Base-by-base conservation (phyloP, 2,113 vertebrate genomes). In the Setophaga coronata region DNA sequence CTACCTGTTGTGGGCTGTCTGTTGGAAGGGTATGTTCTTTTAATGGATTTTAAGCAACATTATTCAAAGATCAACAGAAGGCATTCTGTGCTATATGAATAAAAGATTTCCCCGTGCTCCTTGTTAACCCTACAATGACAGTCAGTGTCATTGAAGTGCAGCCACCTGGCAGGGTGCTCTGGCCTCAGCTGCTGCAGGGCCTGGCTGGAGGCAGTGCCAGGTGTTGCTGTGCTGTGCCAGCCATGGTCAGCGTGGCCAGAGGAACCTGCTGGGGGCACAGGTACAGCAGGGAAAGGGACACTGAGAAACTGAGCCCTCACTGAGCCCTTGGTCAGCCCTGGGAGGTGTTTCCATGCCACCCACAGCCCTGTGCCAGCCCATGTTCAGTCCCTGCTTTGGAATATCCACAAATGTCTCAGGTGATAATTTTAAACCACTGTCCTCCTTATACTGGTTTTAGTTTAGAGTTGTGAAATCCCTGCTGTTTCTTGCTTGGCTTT, bases 81-180 rank as follows among this genome's bases (percentile, higher is more conserved):
- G 96, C 97, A 78, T 90, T 95, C 96, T 96, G 95, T 94, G 96
- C 96, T 97, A 89, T 82, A 94, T 96, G 97, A 97, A 97, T 98
- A 97, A 98, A 98, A 98, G 97, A 98, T 98, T 97, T 97, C 96
- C 96, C 94, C 25, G 90, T 97, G 96, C 91, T 97, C 78, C 97
- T 97, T 86, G 89, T 98, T 99, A 99, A 99, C 99, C 99, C 98
- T 98, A 96, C 98, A 98, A 96, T 98, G 98, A 97, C 98, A 97
- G 98, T 97, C 98, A 98, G 98, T 98, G 98, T 98, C 96, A 99
- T 97, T 99, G 99, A 99, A 98, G 99, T 97, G 94, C 96, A 97
- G 97, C 98, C 99, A 99, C 99, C 99, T 99, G 99, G 99, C 98
- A 98, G 98, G 97, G 98, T 98, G 98, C 98, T 98, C 98, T 98